Evolutionary conservation across 2,888 invertebrate species (phyloP).

Genomic region (Leucophora obtusa): DNA sequence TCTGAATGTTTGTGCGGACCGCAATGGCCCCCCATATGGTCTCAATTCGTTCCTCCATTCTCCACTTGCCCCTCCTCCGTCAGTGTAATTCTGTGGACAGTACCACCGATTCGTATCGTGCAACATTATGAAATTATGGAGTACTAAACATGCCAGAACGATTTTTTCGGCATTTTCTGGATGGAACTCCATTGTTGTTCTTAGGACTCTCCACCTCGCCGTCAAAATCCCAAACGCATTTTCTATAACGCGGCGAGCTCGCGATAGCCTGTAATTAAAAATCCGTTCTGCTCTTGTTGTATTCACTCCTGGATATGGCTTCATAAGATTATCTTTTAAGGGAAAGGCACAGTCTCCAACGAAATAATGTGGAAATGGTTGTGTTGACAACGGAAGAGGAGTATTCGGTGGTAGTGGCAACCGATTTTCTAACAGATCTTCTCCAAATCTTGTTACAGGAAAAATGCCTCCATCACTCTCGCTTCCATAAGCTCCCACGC

Average conservation of each 20-base stretch:
- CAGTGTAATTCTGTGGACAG: conserved; percentile 21
- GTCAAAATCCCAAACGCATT: neutral
- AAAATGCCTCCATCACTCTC: conserved; percentile 21
- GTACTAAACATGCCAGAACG: no score
- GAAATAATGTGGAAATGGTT: no score
- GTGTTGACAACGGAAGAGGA: no score
- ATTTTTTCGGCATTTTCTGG: no score
- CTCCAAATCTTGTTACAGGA: conserved; percentile 23
- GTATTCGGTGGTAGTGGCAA: no score
- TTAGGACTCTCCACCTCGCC: neutral
- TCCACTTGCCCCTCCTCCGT: neutral
- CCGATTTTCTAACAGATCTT: conserved; percentile 28
- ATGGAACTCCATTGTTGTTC: conserved; percentile 17
- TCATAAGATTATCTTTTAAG: no score
- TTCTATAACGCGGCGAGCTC: no score
- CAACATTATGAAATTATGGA: conserved; percentile 12
- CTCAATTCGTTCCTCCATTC: conserved; percentile 21
- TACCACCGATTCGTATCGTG: conserved; percentile 4
- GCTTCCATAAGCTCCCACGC: neutral
- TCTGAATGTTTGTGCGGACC: conserved; percentile 9
- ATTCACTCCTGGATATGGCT: no score
- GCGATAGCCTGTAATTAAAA: no score
- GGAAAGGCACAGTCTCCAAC: no score
- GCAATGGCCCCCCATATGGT: conserved; percentile 10
- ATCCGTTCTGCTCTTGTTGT: no score